These are phyloP conservation scores for Acheta domesticus DNA, from an alignment of 2,888 invertebrate genomes.

Conservation along the genomic window DNA sequence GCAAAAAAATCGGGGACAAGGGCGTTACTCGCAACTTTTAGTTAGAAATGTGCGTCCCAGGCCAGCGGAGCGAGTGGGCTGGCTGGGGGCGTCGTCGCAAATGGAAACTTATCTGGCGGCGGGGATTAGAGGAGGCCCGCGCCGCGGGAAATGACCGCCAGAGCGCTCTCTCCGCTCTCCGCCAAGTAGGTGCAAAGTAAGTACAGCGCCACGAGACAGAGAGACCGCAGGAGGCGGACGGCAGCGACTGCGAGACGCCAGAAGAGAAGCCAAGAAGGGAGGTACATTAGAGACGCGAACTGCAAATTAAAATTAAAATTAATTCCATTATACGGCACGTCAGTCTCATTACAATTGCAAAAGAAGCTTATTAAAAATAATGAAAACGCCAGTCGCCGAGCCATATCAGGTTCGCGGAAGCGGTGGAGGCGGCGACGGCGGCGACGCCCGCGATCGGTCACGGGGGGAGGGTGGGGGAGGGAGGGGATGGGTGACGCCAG, in stretches of 20 bases:
- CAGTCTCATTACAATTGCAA: slow-evolving; percentile 9
- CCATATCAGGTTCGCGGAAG: no score
- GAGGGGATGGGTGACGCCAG: no score
- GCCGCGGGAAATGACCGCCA: background rate
- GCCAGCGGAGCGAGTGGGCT: no score
- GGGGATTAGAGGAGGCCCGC: background rate
- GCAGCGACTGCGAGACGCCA: background rate
- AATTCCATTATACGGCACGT: slow-evolving; percentile 9
- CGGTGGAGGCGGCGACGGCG: no score
- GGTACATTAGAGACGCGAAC: background rate
- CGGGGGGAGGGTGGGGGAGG: no score
- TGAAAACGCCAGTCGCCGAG: background rate
- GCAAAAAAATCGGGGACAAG: no score
- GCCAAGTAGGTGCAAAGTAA: background rate
- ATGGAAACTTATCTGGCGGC: background rate
- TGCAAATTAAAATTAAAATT: slow-evolving; percentile 18
- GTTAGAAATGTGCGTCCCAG: background rate
- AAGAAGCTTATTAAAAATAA: slow-evolving; percentile 18
- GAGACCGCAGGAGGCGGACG: no score
- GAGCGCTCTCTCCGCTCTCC: background rate
- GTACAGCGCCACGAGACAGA: no score
- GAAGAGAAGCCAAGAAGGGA: background rate
- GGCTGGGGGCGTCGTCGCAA: background rate
- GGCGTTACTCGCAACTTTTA: background rate
- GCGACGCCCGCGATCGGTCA: no score